phyloP scores from a whole-genome alignment of 2,113 vertebrate genomes.

The Sialia sialis region DNA sequence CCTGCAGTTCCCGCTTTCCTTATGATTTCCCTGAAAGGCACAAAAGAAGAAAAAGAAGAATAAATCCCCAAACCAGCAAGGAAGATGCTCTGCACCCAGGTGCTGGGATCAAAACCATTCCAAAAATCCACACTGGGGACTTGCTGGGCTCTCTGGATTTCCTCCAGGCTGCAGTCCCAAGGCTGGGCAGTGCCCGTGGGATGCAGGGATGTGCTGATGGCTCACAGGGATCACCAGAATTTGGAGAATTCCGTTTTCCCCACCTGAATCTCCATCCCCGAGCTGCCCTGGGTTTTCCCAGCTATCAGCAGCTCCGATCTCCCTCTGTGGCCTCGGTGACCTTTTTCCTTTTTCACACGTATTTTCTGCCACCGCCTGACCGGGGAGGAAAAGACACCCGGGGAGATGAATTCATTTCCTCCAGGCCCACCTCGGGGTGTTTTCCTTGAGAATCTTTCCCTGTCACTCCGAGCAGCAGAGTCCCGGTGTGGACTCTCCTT shows the following conservation, averaged over 20 bases:
- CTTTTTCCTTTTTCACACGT: background rate
- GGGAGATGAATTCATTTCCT: background rate
- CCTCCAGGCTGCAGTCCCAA: background rate
- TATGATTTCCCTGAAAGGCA: background rate
- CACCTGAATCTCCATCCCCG: accelerated
- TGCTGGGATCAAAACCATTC: background rate
- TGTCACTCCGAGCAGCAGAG: accelerated
- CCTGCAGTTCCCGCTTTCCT: background rate
- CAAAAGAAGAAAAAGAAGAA: background rate
- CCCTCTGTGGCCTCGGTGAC: background rate
- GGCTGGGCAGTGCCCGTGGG: accelerated
- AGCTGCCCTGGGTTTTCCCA: background rate
- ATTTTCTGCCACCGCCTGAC: background rate
- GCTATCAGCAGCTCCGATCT: background rate
- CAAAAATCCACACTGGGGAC: background rate
- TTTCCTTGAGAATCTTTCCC: background rate
- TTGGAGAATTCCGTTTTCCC: background rate
- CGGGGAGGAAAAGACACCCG: background rate
- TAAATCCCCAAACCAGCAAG: background rate
- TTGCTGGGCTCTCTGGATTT: background rate
- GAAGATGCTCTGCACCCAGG: background rate
- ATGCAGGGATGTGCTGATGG: accelerated
- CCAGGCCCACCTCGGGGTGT: accelerated
- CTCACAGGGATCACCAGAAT: accelerated
- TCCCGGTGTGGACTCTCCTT: accelerated